Base-by-base conservation (phyloP, 2,113 vertebrate genomes). In the Buteo buteo region DNA sequence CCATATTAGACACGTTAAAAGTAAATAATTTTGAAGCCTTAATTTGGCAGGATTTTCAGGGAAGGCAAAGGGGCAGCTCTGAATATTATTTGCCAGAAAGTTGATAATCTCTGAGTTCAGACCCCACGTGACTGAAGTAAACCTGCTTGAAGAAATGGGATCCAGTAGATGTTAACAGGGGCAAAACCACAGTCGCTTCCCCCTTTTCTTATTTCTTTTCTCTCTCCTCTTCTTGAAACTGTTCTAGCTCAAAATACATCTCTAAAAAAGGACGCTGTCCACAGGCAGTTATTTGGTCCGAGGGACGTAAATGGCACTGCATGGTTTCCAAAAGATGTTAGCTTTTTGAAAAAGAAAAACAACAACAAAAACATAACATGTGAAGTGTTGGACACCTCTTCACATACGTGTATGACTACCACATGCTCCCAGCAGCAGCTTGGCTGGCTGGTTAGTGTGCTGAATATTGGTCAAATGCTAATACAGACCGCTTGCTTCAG, bases 341-440 rank as follows among this genome's bases (percentile, higher is more conserved):
- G n/a, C 31, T 86, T 70, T 76, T 76, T 57, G 18, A 54, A 44
- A 57, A 87, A 66, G 19, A 19, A 78, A 65, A 91, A 14, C 24
- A 64, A 32, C 17, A 58, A n/a, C 15, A 67, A 44, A n/a, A 82
- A 11, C 6, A 6, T 29, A 49, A 44, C 12, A 10, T 5, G 4
- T 20, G 47, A 76, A 58, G 49, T n/a, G 25, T 4, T 58, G 45
- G 57, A 21, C 66, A 65, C 2, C 26, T 70, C 65, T 85, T 85
- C 15, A 38, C 7, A 3, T 36, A 18, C 0, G 1, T 25, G 21
- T 36, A 19, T 26, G 58, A 21, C 26, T 59, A 13, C 7, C 25
- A 40, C 20, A 2, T 0, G 5, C 16, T 67, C 52, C 47, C 47
- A 66, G 62, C 58, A 88, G 52, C 45, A 55, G 50, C 77, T 47